Percentiles rank a stretch among this genome's conserved stretches.
Conservation (phyloP, 2,797 vertebrate genomes). For the Poecilia picta region DNA sequence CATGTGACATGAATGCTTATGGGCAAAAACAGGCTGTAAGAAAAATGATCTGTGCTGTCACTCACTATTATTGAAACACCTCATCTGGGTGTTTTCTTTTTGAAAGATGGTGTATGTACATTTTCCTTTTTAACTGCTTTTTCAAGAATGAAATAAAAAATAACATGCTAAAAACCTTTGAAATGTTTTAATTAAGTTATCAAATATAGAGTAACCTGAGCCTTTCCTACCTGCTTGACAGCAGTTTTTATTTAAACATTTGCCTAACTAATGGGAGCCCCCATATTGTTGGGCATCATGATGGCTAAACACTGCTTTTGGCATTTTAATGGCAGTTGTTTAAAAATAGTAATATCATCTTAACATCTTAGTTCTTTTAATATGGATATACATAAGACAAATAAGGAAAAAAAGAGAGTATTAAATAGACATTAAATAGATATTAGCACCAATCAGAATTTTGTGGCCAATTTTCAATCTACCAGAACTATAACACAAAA, state of each 20-base stretch:
- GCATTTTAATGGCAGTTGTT: not conserved
- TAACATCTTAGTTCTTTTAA: not conserved
- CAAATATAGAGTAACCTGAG: slow-evolving; percentile 2
- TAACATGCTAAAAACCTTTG: not conserved
- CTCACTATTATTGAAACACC: not conserved
- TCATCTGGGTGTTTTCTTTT: not conserved
- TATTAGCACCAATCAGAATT: not conserved
- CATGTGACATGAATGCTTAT: slow-evolving; percentile 62
- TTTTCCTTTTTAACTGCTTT: not conserved
- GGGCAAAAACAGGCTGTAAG: slow-evolving; percentile 27
- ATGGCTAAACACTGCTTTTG: slow-evolving; percentile 34
- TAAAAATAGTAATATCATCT: not conserved
- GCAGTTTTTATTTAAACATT: slow-evolving; percentile 16
- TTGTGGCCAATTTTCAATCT: not conserved
- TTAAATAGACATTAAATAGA: not conserved
- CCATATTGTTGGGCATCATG: slow-evolving; percentile 27
- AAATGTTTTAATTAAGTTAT: not conserved
- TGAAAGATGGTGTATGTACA: not conserved
- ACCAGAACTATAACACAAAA: too few species aligned
- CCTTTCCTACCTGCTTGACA: slow-evolving; percentile 1
- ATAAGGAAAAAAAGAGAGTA: not conserved
- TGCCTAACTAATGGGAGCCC: slow-evolving; percentile 36
- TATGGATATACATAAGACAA: not conserved
- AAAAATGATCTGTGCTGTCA: slow-evolving; percentile 11
- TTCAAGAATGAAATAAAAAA: not conserved